phyloP scores from a whole-genome alignment of 2,797 vertebrate genomes.

The Discoglossus pictus region DNA sequence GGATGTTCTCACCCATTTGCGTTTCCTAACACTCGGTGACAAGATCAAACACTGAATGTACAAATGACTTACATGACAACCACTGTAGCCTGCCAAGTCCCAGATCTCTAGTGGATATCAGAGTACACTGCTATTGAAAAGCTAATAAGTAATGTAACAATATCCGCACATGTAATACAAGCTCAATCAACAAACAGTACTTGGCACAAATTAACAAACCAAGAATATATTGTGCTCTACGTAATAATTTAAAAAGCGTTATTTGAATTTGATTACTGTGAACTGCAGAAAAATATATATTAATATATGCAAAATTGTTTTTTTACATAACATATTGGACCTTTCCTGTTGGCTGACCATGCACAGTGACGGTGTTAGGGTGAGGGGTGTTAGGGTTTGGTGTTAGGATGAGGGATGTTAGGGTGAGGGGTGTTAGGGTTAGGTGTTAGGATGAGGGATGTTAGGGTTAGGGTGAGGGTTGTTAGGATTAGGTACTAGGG shows the following conservation, averaged over 20 bases:
- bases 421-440: no score
- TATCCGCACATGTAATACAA: constrained; percentile 1
- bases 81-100: constrained; percentile 5
- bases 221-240: background rate
- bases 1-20: background rate
- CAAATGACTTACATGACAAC: constrained; percentile 24
- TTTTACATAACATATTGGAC: no score
- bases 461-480: no score
- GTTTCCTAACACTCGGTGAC: background rate
- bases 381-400: no score
- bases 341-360: no score
- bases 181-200: constrained; percentile 10
- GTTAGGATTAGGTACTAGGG: no score
- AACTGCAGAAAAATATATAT: no score
- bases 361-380: no score
- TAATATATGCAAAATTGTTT: no score
- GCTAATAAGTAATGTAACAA: constrained; percentile 20
- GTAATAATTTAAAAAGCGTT: background rate
- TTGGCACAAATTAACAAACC: constrained; percentile 1
- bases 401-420: no score
- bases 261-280: background rate
- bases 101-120: background rate
- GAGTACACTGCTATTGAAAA: background rate
- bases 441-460: no score
- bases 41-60: constrained; percentile 2